Percentiles rank a stretch among this genome's conserved stretches.
Conservation (phyloP, 2,797 vertebrate genomes). For the Sciurus vulgaris region DNA sequence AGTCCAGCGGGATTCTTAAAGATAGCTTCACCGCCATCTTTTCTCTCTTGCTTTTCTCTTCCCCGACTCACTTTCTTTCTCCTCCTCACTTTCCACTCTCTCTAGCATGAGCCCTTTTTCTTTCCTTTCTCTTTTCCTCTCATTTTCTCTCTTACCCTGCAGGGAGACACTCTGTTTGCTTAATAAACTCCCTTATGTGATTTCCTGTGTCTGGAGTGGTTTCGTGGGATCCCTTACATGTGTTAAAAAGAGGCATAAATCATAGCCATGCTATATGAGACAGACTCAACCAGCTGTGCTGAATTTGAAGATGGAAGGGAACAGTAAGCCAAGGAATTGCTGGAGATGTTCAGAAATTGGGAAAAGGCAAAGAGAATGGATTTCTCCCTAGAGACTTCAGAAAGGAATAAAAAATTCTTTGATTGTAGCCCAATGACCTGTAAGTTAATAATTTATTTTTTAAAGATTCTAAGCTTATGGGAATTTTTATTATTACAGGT, state of each 20-base stretch:
- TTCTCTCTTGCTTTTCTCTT: too few species aligned
- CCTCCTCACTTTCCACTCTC: too few species aligned
- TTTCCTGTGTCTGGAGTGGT: too few species aligned
- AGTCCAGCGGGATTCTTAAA: too few species aligned
- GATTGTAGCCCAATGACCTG: background rate
- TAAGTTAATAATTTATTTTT: background rate
- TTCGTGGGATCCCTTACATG: too few species aligned
- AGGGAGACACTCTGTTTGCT: too few species aligned
- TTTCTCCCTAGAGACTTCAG: background rate
- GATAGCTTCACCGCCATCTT: too few species aligned
- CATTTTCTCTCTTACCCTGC: too few species aligned
- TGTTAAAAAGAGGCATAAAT: background rate
- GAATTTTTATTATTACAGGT: background rate
- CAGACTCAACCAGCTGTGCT: background rate
- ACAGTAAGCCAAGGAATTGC: background rate
- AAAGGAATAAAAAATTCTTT: background rate
- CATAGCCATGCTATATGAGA: background rate
- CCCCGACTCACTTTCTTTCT: too few species aligned
- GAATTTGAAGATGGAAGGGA: background rate
- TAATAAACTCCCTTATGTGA: too few species aligned
- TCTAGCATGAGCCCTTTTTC: too few species aligned
- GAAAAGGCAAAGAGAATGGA: background rate
- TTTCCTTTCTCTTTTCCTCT: too few species aligned
- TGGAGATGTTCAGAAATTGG: background rate
- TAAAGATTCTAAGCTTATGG: background rate